phyloP scores from a whole-genome alignment of 2,797 vertebrate species.

The Premnoplex brunnescens region DNA sequence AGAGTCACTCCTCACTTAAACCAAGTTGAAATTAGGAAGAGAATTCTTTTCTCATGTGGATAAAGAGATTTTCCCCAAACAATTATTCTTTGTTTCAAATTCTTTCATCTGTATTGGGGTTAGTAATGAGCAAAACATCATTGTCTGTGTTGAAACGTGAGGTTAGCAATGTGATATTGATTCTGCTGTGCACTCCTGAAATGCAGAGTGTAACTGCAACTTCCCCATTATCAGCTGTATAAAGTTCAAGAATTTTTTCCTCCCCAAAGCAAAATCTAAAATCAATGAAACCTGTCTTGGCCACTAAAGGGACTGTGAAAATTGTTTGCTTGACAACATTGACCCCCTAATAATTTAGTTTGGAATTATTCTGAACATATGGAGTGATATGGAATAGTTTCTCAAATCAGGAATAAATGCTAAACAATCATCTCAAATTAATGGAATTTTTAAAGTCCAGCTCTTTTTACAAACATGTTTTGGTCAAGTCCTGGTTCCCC shows the following conservation, averaged over 20 bases:
- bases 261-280: conserved; percentile 18
- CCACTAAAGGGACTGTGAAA: neutral
- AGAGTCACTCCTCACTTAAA: neutral
- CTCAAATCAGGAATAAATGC: neutral
- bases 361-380: neutral
- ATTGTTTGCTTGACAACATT: neutral
- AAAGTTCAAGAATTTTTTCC: conserved; percentile 15
- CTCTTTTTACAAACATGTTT: neutral
- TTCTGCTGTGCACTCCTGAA: neutral
- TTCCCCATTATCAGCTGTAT: conserved; percentile 13
- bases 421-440: neutral
- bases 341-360: neutral
- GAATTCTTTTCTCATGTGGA: conserved; percentile 1
- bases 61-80: conserved; percentile 15
- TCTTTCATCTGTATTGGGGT: conserved; percentile 4
- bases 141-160: neutral
- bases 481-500: neutral
- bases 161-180: neutral
- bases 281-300: neutral
- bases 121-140: neutral
- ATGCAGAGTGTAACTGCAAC: neutral
- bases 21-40: neutral
- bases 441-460: neutral
- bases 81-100: conserved; percentile 56
- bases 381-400: neutral